phyloP scores from a whole-genome alignment of 2,113 vertebrate genomes.

The Odocoileus hemionus region DNA sequence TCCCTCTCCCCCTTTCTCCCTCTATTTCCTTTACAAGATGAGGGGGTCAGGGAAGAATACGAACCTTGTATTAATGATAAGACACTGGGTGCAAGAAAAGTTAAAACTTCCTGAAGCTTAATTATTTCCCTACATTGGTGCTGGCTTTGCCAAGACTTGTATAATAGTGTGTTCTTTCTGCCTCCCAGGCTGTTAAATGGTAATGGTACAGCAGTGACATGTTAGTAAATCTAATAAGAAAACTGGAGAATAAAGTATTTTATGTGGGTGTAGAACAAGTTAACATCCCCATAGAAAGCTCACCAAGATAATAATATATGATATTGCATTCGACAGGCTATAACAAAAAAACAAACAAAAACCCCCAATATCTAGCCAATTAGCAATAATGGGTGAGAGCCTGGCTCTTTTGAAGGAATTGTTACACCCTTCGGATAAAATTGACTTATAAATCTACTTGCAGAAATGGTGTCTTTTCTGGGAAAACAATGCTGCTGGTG shows the following conservation, averaged over 20 bases:
- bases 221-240: constrained; percentile 63
- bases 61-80: constrained; percentile 46
- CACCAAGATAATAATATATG: constrained; percentile 24
- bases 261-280: constrained; percentile 37
- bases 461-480: constrained; percentile 3
- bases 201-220: constrained; percentile 60
- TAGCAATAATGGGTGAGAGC: background rate
- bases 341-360: background rate
- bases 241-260: constrained; percentile 47
- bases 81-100: constrained; percentile 48
- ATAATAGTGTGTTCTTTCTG: constrained; percentile 45
- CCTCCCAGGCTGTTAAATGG: constrained; percentile 50
- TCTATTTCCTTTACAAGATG: constrained; percentile 51
- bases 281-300: constrained; percentile 25
- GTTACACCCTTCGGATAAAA: background rate
- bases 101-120: constrained; percentile 64
- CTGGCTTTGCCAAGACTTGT: constrained; percentile 56
- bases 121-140: constrained; percentile 41
- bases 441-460: background rate
- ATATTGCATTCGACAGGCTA: background rate
- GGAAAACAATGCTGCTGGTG: background rate
- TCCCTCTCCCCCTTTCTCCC: background rate
- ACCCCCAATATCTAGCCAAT: background rate
- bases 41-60: constrained; percentile 6
- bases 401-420: background rate